These are phyloP conservation scores for Crotalus horridus DNA, from an alignment of 2,113 vertebrate genomes.

Conservation along the genomic window DNA sequence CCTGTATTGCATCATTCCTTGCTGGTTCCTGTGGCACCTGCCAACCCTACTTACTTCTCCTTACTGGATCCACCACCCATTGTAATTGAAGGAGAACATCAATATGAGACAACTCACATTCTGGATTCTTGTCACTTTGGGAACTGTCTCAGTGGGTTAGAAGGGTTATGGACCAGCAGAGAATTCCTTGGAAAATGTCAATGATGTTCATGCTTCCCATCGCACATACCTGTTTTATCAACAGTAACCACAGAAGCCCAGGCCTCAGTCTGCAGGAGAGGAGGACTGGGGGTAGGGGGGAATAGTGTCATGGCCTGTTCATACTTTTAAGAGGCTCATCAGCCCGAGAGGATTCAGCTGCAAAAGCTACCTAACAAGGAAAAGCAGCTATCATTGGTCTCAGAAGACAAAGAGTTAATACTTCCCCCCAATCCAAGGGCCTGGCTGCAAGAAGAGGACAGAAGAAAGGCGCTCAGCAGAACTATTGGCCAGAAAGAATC, in stretches of 20 bases:
- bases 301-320: too few relatives aligned
- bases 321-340: too few relatives aligned
- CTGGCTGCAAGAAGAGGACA: too few relatives aligned
- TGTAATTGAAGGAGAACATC: neutral
- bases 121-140: neutral
- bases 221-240: neutral
- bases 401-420: too few relatives aligned
- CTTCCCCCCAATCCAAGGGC: too few relatives aligned
- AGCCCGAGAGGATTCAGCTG: too few relatives aligned
- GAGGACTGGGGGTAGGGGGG: too few relatives aligned
- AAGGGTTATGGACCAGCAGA: neutral
- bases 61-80: neutral
- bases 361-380: too few relatives aligned
- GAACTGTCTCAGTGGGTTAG: neutral
- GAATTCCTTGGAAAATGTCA: neutral
- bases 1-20: neutral
- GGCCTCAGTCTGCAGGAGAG: too few relatives aligned
- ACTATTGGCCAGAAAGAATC: too few relatives aligned
- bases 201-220: neutral
- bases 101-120: neutral
- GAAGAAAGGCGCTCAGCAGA: too few relatives aligned
- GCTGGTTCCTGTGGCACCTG: neutral
- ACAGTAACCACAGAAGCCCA: neutral
- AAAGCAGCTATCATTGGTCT: too few relatives aligned
- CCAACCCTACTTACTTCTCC: neutral